These are phyloP conservation scores for Pitta sordida DNA, from an alignment of 2,113 vertebrate species.

Conservation along the genomic window DNA sequence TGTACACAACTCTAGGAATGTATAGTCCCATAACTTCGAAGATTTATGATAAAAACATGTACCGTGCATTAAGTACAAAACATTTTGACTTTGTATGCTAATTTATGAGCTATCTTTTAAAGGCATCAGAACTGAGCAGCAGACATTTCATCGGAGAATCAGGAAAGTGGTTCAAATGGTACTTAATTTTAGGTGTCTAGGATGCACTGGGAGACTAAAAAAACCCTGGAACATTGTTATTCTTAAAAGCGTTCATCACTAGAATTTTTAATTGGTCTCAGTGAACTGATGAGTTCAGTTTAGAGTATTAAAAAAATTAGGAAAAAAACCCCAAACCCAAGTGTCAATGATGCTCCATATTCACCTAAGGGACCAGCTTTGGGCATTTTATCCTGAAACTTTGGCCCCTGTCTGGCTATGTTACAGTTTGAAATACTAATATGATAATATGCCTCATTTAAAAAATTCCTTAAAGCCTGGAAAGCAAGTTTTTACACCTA, in stretches of 20 bases:
- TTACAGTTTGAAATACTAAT: not conserved
- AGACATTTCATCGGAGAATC: not conserved
- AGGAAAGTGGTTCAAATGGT: not conserved
- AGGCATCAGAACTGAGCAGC: not conserved
- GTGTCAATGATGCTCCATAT: not conserved
- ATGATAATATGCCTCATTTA: accelerated
- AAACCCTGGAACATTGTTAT: not conserved
- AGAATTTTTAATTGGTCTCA: not conserved
- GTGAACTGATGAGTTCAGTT: not conserved
- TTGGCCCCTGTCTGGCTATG: not conserved
- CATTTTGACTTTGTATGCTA: not conserved
- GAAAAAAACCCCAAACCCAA: not conserved
- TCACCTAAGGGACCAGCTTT: not conserved
- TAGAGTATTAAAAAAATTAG: not conserved
- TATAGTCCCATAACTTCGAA: not conserved
- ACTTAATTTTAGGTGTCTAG: not conserved
- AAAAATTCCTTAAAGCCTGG: not conserved
- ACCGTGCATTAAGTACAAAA: accelerated
- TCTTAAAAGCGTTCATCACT: not conserved
- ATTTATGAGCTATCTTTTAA: not conserved
- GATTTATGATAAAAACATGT: not conserved
- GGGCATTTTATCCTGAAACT: not conserved
- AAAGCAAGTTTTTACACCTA: not conserved
- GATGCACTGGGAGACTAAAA: not conserved
- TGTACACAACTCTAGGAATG: not conserved